Conservation (phyloP, 2,797 vertebrate genomes). For the Helicolenus hilgendorfi region DNA sequence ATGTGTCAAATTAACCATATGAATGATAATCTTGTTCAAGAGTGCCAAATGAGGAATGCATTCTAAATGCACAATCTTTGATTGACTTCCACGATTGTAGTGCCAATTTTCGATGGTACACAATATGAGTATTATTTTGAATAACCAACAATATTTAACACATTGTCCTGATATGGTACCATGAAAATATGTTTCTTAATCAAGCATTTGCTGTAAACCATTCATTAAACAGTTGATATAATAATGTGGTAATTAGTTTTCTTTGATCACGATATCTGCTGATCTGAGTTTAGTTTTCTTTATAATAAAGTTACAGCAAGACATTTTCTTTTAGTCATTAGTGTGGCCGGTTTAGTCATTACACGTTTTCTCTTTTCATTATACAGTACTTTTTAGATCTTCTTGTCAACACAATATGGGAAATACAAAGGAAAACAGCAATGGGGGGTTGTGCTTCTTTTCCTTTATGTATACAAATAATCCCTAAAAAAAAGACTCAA, state of each 20-base stretch:
- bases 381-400: not conserved
- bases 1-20: constrained; percentile 25
- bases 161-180: constrained; percentile 36
- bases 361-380: not conserved
- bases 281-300: not conserved
- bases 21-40: not conserved
- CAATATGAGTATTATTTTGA: constrained; percentile 11
- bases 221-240: constrained; percentile 70
- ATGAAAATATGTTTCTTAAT: constrained; percentile 25
- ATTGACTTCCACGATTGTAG: not conserved
- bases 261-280: not conserved
- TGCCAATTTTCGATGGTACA: not conserved
- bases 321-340: not conserved
- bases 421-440: constrained; percentile 58
- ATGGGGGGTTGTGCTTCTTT: constrained; percentile 70
- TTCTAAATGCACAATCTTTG: constrained; percentile 16
- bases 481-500: constrained; percentile 14
- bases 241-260: not conserved
- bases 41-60: constrained; percentile 45
- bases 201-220: constrained; percentile 26
- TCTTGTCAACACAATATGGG: constrained; percentile 29
- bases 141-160: constrained; percentile 28
- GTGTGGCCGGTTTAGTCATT: not conserved
- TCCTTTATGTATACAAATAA: constrained; percentile 77
- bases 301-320: not conserved